phyloP scores from a whole-genome alignment of 2,113 vertebrate genomes.

The Eidolon helvum region DNA sequence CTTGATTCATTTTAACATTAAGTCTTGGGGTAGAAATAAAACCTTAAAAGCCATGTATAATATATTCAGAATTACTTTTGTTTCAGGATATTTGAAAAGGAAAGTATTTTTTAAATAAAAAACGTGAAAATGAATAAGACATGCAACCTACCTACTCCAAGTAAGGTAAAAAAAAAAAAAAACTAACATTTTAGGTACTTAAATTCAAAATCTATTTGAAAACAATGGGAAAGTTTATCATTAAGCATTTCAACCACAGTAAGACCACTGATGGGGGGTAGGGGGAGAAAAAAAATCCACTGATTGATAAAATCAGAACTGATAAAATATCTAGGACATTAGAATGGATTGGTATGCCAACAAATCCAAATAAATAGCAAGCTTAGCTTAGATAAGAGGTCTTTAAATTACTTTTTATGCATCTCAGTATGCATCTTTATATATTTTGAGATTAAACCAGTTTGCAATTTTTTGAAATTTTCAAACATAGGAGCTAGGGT shows the following conservation, averaged over 20 bases:
- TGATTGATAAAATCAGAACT: background rate
- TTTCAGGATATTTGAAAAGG: background rate
- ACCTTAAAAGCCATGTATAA: background rate
- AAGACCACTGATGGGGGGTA: background rate
- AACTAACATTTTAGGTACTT: background rate
- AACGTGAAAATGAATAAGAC: background rate
- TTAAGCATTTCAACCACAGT: background rate
- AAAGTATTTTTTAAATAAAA: conserved; percentile 10
- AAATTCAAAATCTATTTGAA: background rate
- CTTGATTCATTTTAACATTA: conserved; percentile 39
- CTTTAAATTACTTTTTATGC: background rate
- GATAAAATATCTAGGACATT: background rate
- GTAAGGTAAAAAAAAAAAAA: background rate
- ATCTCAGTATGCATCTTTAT: background rate
- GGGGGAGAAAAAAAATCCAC: too few relatives aligned
- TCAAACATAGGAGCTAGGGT: background rate
- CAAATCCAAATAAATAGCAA: conserved; percentile 5
- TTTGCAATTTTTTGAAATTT: background rate
- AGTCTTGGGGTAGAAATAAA: background rate
- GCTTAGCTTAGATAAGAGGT: background rate
- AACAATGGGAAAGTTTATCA: background rate
- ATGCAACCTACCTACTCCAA: background rate
- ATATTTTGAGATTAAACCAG: background rate
- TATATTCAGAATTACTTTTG: background rate
- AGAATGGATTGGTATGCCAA: background rate